Evolutionary conservation across 2,113 vertebrate species (phyloP), one percentile per base, ranked within the genome.

Genomic region (Caretta caretta): DNA sequence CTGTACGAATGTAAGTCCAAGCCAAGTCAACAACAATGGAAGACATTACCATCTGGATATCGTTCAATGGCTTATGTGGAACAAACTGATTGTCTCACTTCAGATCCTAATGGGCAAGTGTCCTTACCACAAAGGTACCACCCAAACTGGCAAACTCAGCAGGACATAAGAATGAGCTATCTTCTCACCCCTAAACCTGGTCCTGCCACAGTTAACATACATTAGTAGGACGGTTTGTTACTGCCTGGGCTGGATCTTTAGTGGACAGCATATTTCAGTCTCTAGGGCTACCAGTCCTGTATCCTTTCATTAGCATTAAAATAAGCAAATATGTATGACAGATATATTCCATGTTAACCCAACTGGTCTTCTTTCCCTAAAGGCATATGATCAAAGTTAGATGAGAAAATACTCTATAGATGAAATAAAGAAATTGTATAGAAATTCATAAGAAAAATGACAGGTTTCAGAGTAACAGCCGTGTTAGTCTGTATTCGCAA

Each of bases 161-260:
- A 42, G 72, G 19, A 20, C 19, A 42, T 6, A 83, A 86, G 42
- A 84, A 92, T 8, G 6, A 78, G 83, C 19, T 72, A 88, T 19
- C 38, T 78, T 85, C 42, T 87, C 31, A 48, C 53, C 50, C 48
- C 56, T 85, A 82, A 84, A 53, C 27, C 72, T 90, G 89, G 38
- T 35, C 12, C 82, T 81, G 51, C 49, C 86, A 42, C 9, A 81
- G 54, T 35, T 19, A 42, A 50, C 50, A 56, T 17, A 75, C 12
- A 42, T 50, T 80, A 38, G 82, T 8, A 16, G 56, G 20, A 86
- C 10, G 46, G 29, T 59, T 53, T 75, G 24, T 54, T 35, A 65
- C 13, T 29, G 10, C 25, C 80, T 50, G 10, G 51, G 22, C 12
- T 78, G n/a, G 8, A 76, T 42, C n/a, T 90, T 24, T 79, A 81